These are phyloP conservation scores for roundworm (Caenorhabditis elegans) DNA, from an alignment of 1,140 invertebrate species.

Conservation along the genomic window DNA sequence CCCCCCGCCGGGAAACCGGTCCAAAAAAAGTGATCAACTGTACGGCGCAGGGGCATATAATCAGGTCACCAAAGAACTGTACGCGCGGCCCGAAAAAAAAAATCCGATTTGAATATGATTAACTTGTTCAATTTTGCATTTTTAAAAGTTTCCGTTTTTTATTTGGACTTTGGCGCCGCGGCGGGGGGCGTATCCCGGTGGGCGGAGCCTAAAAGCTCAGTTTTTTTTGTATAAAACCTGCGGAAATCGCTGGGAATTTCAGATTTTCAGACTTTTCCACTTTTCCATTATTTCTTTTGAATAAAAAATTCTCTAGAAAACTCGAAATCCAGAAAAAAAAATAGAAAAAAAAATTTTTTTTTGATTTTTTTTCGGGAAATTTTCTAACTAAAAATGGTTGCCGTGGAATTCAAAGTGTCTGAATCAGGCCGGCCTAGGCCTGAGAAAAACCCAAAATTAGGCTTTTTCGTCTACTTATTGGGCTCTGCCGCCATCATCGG, in stretches of 20 bases:
- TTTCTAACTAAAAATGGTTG: neutral
- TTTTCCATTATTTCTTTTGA: too few species aligned
- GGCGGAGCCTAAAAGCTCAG: too few species aligned
- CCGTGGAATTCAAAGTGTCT: slow-evolving; percentile 13
- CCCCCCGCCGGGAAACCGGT: neutral
- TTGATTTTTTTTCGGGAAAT: too few species aligned
- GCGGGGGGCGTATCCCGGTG: too few species aligned
- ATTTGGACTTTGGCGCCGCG: neutral
- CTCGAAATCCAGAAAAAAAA: too few species aligned
- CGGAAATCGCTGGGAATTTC: neutral
- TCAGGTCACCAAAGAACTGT: neutral
- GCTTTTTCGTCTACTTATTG: neutral
- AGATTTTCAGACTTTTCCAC: neutral
- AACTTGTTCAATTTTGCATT: neutral
- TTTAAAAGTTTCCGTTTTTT: neutral
- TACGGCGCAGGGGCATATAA: too few species aligned
- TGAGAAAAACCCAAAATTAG: too few species aligned
- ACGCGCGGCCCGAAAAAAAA: neutral
- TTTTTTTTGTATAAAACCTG: neutral
- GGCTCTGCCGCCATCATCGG: slow-evolving; percentile 55
- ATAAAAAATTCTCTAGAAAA: too few species aligned
- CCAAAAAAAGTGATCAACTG: too few species aligned
- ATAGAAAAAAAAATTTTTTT: too few species aligned
- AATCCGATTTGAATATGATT: neutral
- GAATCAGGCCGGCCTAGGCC: neutral